Conservation (phyloP, 2,113 vertebrate genomes). For the Tachuris rubrigastra region DNA sequence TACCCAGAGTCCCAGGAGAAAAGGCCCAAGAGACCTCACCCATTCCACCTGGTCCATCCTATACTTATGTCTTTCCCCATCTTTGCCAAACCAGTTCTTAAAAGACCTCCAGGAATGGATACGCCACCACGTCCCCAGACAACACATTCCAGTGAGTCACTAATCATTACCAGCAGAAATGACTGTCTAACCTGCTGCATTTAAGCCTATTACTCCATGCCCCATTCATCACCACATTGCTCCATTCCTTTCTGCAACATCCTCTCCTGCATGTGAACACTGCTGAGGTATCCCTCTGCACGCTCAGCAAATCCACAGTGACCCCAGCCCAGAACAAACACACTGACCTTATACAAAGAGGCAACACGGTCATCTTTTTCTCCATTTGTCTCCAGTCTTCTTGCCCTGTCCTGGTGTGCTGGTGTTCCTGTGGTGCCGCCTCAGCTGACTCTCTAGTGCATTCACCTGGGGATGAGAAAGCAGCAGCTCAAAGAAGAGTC, state of each 20-base stretch:
- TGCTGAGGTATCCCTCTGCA: neutral
- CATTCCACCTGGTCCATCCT: constrained; percentile 23
- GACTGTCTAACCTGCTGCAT: neutral
- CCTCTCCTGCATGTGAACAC: neutral
- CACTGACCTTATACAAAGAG: neutral
- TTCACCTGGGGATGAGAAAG: constrained; percentile 18
- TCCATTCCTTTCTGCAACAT: neutral
- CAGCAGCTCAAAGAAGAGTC: neutral
- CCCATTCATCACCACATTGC: constrained; percentile 11
- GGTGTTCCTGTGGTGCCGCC: constrained; percentile 16
- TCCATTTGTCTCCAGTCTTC: constrained; percentile 9
- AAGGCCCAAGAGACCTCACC: constrained; percentile 5
- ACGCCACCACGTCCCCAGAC: constrained; percentile 7
- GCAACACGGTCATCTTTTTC: neutral
- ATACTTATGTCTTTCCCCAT: constrained; percentile 65
- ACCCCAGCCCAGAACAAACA: neutral
- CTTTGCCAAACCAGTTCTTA: constrained; percentile 51
- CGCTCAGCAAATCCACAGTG: neutral
- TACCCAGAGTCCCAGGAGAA: neutral
- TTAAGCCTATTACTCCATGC: neutral
- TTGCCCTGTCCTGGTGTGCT: neutral
- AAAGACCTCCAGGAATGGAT: constrained; percentile 56
- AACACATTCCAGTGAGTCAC: constrained; percentile 48
- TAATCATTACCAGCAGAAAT: neutral
- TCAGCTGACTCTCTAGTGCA: constrained; percentile 52